phyloP scores from a whole-genome alignment of 2,797 vertebrate genomes.

The Sciurus carolinensis region DNA sequence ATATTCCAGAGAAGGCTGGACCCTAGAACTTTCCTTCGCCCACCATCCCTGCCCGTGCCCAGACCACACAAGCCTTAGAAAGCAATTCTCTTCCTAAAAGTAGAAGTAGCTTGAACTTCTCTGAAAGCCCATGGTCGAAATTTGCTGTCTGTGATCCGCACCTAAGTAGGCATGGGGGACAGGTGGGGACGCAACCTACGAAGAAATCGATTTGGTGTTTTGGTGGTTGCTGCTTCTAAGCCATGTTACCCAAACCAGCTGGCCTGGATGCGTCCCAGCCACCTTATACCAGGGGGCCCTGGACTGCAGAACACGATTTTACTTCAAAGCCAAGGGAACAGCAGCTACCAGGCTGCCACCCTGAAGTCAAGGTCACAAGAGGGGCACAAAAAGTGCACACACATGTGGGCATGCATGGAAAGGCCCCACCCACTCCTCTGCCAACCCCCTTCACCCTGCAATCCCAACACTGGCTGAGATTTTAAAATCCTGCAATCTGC shows the following conservation, averaged over 20 bases:
- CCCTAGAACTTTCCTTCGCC: neutral
- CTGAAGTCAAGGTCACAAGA: slow-evolving; percentile 35
- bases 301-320: neutral
- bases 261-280: neutral
- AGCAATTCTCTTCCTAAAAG: neutral
- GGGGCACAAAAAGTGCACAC: neutral
- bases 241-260: neutral
- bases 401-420: neutral
- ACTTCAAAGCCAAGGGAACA: slow-evolving; percentile 34
- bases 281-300: neutral
- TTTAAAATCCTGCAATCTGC: slow-evolving; percentile 29
- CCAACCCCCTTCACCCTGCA: neutral
- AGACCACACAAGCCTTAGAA: neutral
- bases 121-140: neutral
- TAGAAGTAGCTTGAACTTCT: neutral
- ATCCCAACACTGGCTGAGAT: neutral
- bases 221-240: neutral
- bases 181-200: neutral
- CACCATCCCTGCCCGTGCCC: fast-evolving
- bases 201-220: neutral
- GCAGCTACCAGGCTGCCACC: slow-evolving; percentile 15
- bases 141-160: neutral
- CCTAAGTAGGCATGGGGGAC: neutral
- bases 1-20: neutral
- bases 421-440: neutral